Conservation (phyloP, 2,888 invertebrate genomes). For the Synanthedon formicaeformis region DNA sequence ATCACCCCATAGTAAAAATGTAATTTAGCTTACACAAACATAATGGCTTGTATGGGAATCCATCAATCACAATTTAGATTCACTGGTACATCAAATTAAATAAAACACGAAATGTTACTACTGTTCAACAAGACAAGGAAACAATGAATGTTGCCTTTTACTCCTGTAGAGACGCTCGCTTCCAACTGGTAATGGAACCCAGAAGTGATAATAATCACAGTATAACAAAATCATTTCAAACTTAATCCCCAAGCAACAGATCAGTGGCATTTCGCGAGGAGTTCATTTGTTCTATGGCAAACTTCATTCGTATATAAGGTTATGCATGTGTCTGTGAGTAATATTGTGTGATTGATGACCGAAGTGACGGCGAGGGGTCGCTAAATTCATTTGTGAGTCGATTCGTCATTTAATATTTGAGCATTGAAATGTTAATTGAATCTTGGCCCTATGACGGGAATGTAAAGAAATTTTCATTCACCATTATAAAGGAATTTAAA, state of each 20-base stretch:
- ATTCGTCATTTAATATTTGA: constrained; percentile 41
- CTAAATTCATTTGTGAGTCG: constrained; percentile 40
- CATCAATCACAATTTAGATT: not conserved
- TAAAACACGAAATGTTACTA: not conserved
- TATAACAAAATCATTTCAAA: not conserved
- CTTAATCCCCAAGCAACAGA: not conserved
- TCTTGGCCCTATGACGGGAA: not conserved
- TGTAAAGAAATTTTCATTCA: too few relatives aligned
- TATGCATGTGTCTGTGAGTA: constrained; percentile 5
- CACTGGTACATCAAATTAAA: not conserved
- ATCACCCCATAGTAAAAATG: too few relatives aligned
- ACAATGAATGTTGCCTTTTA: constrained; percentile 19
- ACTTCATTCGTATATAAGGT: not conserved
- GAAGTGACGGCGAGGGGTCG: constrained; percentile 23
- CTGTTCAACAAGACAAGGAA: constrained; percentile 13
- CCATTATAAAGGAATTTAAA: too few relatives aligned
- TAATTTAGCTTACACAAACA: too few relatives aligned
- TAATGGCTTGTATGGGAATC: not conserved
- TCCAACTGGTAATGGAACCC: constrained; percentile 12
- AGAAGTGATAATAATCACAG: not conserved
- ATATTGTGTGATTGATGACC: constrained; percentile 37
- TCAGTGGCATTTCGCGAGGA: not conserved
- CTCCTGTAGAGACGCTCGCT: constrained; percentile 13
- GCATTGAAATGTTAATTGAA: constrained; percentile 22
- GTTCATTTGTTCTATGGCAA: not conserved